Evolutionary conservation across 2,888 invertebrate species (phyloP).

Genomic region (Mamestra brassicae): DNA sequence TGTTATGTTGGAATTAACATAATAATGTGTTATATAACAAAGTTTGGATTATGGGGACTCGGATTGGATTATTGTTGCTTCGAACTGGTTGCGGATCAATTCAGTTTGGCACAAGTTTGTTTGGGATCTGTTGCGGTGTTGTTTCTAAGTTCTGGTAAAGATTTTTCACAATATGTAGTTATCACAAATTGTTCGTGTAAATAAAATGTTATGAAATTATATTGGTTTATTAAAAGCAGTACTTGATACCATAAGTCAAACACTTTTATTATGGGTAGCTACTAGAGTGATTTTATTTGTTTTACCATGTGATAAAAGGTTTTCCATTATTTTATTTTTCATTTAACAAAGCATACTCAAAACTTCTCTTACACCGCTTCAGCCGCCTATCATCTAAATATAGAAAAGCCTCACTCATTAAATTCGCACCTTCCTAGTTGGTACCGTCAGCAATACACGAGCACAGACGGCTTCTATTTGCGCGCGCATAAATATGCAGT

Average conservation of each 20-base stretch:
- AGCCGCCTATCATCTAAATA: slow-evolving; percentile 19
- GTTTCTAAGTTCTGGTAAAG: neutral
- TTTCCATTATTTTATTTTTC: neutral
- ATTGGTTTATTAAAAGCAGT: no score
- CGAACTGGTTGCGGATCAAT: slow-evolving; percentile 33
- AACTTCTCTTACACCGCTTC: neutral
- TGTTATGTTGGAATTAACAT: slow-evolving; percentile 66
- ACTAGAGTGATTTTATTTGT: no score
- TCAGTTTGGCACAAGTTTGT: slow-evolving; percentile 23
- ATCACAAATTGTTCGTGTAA: no score
- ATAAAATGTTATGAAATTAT: no score
- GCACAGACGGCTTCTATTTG: slow-evolving; percentile 32
- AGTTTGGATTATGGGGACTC: slow-evolving; percentile 45
- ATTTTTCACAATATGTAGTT: no score
- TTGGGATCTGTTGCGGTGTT: slow-evolving; percentile 10
- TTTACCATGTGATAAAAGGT: neutral
- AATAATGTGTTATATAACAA: slow-evolving; percentile 61
- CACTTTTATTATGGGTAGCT: no score
- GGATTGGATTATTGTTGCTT: slow-evolving; percentile 50
- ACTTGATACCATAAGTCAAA: no score
- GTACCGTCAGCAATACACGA: slow-evolving; percentile 26
- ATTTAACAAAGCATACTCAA: neutral
- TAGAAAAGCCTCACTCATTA: slow-evolving; percentile 14
- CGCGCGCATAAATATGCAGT: slow-evolving; percentile 61
- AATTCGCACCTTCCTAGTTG: slow-evolving; percentile 15